Evolutionary conservation across 2,797 vertebrate genomes (phyloP), one percentile per base, ranked within the genome.

Genomic region (Malurus splendens): DNA sequence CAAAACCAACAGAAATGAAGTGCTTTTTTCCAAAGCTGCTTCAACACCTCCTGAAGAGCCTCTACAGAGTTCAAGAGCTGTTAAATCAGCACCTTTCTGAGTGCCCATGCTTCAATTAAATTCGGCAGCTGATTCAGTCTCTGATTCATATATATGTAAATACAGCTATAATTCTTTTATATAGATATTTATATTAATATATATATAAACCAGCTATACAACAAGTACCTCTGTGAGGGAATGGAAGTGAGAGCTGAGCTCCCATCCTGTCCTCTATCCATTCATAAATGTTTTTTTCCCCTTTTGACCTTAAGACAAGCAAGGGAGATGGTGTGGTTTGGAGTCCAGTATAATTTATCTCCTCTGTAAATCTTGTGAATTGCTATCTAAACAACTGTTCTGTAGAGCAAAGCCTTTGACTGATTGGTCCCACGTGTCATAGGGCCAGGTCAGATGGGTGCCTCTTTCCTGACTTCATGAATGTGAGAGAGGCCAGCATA

Each of bases 321-420:
- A 80, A 74, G 20, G 54, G 62, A 74, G 64, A 85, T 48, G 30
- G 50, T 82, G 78, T 52, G 65, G 75, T 88, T 86, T 90, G 84
- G 57, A 79, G 76, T 73, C 62, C 70, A 72, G 70, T 32, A 66
- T 83, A 90, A 90, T 91, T 93, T 83, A 91, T 93, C 80, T 83
- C 73, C 82, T 72, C 62, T 75, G 85, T 81, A 93, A 90, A 92
- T 93, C 93, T 77, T 87, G 32, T 75, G 82, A 91, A 92, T 62
- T 93, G 89, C 82, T 91, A 85, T 90, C 82, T 89, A 92, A 94
- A 94, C 79, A 92, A 83, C 38, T 55, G 38, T 25, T 90, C 85
- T 62, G 61, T 55, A 72, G 79, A 92, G 74, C 57, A 89, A 93
- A 87, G 7, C 23, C 52, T 87, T 72, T 90, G 70, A 92, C 54